These are phyloP conservation scores for Redunca redunca DNA, from an alignment of 2,113 vertebrate genomes.

Conservation along the genomic window DNA sequence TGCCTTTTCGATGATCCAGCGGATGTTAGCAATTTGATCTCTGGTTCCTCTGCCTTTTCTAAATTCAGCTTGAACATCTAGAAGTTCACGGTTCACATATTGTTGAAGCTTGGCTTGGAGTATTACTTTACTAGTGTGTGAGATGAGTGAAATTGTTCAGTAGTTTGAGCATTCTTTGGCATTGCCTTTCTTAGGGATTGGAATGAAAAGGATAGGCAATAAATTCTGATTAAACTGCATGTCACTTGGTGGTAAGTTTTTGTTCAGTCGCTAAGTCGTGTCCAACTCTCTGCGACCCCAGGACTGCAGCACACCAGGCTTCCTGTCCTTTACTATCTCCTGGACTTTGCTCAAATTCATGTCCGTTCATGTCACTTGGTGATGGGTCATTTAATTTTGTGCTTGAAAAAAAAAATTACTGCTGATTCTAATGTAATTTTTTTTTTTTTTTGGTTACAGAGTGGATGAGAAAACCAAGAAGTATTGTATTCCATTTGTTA, in stretches of 20 bases:
- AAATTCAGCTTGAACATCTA: not conserved
- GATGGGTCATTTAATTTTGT: not conserved
- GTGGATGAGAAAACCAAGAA: slow-evolving; percentile 81
- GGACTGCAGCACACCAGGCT: not conserved
- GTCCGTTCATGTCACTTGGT: not conserved
- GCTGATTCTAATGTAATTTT: not conserved
- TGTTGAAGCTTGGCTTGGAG: not conserved
- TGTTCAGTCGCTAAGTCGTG: not conserved
- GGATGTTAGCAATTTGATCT: not conserved
- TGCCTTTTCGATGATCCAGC: not conserved
- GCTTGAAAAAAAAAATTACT: slow-evolving; percentile 1
- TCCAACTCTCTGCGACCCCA: not conserved
- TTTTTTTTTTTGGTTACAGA: slow-evolving; percentile 73
- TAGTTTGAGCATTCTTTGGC: not conserved
- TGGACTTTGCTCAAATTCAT: not conserved
- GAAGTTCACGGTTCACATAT: not conserved
- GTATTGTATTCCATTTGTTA: slow-evolving; percentile 75
- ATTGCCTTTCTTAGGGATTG: not conserved
- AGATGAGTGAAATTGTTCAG: not conserved
- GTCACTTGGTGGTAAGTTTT: not conserved
- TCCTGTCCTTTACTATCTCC: not conserved
- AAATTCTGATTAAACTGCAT: not conserved
- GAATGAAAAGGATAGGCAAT: not conserved
- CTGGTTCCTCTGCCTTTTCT: not conserved
- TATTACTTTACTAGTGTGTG: not conserved